A percentile compares a stretch with the other conserved stretches of the same genome.
phyloP scores from a whole-genome alignment of 2,888 invertebrate species.

The Horisme vitalbata region DNA sequence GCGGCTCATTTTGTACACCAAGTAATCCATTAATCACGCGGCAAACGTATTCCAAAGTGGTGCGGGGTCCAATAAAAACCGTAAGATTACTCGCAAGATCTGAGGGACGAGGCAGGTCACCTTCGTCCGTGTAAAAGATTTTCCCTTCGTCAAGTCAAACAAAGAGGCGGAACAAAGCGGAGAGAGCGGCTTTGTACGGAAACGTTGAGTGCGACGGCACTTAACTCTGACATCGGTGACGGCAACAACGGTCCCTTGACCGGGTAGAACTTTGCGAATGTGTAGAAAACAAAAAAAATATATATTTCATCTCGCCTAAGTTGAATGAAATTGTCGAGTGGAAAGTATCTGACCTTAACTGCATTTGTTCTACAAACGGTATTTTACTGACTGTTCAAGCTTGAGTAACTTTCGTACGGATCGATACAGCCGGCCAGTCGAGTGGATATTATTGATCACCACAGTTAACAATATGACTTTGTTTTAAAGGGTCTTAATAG shows the following conservation, averaged over 20 bases:
- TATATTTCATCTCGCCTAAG: background rate
- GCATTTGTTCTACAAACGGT: constrained; percentile 17
- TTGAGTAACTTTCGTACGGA: constrained; percentile 14
- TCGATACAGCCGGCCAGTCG: constrained; percentile 14
- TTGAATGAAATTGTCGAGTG: constrained; percentile 6
- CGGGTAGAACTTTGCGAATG: constrained; percentile 28
- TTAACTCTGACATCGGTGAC: constrained; percentile 69
- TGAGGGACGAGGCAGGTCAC: constrained; percentile 39
- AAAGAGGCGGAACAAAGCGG: constrained; percentile 79
- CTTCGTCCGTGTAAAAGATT: constrained; percentile 56
- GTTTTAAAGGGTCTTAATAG: constrained; percentile 23
- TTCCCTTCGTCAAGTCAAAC: constrained; percentile 70
- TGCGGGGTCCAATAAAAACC: constrained; percentile 47
- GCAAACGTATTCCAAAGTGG: constrained; percentile 21
- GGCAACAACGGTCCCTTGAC: constrained; percentile 43
- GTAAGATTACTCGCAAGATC: constrained; percentile 44
- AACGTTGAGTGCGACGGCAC: constrained; percentile 67
- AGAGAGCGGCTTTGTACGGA: constrained; percentile 75
- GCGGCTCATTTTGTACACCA: background rate
- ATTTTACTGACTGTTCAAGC: constrained; percentile 14
- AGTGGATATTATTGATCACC: constrained; percentile 22
- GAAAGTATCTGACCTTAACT: constrained; percentile 15
- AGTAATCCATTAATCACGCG: constrained; percentile 35
- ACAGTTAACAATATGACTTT: constrained; percentile 17
- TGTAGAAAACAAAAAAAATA: background rate